These are phyloP conservation scores for Athalia cordata DNA, from an alignment of 2,888 invertebrate species.

Conservation along the genomic window DNA sequence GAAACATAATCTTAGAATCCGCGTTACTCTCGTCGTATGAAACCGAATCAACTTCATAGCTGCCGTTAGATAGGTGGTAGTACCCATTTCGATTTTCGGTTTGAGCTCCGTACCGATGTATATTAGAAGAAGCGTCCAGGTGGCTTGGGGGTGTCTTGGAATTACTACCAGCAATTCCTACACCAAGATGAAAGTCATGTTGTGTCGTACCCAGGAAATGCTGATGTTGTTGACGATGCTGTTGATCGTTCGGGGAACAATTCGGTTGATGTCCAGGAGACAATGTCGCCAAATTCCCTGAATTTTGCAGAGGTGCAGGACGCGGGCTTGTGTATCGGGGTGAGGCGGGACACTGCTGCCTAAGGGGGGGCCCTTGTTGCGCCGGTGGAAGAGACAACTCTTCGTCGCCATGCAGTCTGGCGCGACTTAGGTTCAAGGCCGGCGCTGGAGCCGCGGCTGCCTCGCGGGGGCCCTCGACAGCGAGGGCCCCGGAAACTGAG, in stretches of 20 bases:
- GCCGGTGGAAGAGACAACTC: constrained; percentile 43
- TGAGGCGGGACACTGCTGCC: constrained; percentile 37
- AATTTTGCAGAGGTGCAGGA: constrained; percentile 16
- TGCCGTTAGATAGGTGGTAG: constrained; percentile 24
- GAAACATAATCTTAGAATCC: constrained; percentile 20
- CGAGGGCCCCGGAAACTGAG: constrained; percentile 52
- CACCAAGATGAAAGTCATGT: not conserved
- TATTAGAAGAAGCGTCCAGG: not conserved
- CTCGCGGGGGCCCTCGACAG: constrained; percentile 56
- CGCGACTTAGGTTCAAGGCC: constrained; percentile 74
- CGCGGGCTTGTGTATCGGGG: constrained; percentile 31
- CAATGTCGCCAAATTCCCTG: constrained; percentile 44
- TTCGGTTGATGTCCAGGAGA: constrained; percentile 48
- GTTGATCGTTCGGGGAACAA: constrained; percentile 18
- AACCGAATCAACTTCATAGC: constrained; percentile 33
- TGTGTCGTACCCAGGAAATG: constrained; percentile 5
- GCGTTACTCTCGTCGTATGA: constrained; percentile 13
- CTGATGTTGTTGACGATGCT: constrained; percentile 20
- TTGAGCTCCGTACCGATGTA: constrained; percentile 26
- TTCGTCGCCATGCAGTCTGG: constrained; percentile 74
- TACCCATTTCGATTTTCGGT: constrained; percentile 29
- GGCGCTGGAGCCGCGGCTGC: constrained; percentile 66
- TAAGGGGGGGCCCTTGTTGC: constrained; percentile 40
- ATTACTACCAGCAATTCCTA: not conserved
- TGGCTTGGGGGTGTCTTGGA: constrained; percentile 19